Evolutionary conservation across 2,888 invertebrate genomes (phyloP), one percentile per base, ranked within the genome.

Genomic region (Ophion slaviceki): DNA sequence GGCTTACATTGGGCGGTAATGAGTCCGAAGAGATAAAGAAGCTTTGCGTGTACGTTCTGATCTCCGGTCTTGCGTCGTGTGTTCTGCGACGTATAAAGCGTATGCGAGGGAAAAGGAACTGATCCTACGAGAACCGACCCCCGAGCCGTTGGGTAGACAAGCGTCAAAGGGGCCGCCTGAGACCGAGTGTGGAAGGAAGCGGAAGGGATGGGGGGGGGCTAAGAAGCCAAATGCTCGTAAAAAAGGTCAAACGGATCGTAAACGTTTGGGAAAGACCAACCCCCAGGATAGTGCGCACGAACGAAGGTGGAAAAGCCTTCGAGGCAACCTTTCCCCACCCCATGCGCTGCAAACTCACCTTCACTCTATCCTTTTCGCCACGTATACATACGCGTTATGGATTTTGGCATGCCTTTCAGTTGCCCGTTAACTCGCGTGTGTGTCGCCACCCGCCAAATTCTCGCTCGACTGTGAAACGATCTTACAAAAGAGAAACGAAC

Each of bases 241-340:
- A 92, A 89, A 92, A 91, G 91, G 90, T 91, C 91, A 91, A 90
- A 90, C 89, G 87, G 90, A 88, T 92, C 92, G 92, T 92, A 92
- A 92, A 91, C 88, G 91, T 87, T 78, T 88, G 87, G 89, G 88
- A 90, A 90, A 88, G 88, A 89, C 89, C 84, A 85, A 84, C 82
- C 67, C 86, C 79, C 77, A 79, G 87, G 87, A 90, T 90, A 85
- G 88, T 80, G 82, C 74, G 32, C 66, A 85, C 86, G 85, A 87
- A 89, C 88, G 90, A 88, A 87, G 88, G 88, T 89, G 85, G 88
- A 89, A 90, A 91, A 89, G 88, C 89, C 87, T 88, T 71, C 77
- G 77, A 68, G 72, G 77, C 62, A 80, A 80, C 77, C 80, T 74
- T 82, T 77, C 74, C 77, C 45, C 62, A 79, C 68, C 59, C 45